phyloP scores from a whole-genome alignment of 35 echinoderm and acorn worm genomes.

The Heliocidaris erythrogramma region DNA sequence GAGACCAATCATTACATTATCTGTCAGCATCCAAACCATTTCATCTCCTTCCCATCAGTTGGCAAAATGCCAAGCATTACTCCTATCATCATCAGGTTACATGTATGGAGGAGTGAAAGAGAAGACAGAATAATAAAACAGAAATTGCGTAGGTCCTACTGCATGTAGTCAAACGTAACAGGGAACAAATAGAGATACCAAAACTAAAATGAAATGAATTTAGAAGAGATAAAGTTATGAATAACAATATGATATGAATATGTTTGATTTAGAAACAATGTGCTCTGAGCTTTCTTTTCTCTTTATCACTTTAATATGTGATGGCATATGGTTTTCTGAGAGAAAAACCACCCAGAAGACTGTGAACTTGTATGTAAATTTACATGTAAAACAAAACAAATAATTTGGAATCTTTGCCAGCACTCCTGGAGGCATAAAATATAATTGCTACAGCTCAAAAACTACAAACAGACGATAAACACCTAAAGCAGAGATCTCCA shows the following conservation, averaged over 20 bases:
- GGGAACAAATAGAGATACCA: not conserved
- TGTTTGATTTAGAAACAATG: no score
- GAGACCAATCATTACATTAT: constrained; percentile 12
- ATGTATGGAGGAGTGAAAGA: not conserved
- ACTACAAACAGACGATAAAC: not conserved
- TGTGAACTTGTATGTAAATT: no score
- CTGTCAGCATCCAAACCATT: not conserved
- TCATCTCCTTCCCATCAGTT: not conserved
- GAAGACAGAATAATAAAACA: not conserved
- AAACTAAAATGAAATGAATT: no score
- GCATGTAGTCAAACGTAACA: not conserved
- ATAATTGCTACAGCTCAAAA: not conserved
- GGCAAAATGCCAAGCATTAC: not conserved
- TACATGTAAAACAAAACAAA: no score
- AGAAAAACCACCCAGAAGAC: no score
- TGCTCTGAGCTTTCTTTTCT: no score
- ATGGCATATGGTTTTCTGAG: no score
- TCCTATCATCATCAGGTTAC: not conserved
- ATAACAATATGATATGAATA: no score
- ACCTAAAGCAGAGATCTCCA: not conserved
- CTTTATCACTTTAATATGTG: no score
- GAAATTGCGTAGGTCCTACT: not conserved
- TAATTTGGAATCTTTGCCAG: no score
- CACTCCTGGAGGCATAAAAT: no score
- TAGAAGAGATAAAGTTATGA: no score